phyloP scores from a whole-genome alignment of 2,888 invertebrate genomes.

The Poecilobothrus nobilitatus region DNA sequence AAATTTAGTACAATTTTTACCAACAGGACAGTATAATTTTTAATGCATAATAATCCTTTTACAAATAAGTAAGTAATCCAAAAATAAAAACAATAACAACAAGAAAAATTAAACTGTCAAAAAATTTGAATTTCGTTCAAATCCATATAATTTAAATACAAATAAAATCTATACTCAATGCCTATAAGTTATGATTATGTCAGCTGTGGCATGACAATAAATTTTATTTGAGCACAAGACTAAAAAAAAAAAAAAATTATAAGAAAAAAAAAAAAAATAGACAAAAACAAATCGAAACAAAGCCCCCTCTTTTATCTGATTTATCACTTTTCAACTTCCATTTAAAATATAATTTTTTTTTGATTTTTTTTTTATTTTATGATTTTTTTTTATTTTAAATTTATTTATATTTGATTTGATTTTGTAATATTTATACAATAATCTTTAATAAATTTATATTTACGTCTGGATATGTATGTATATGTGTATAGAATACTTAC shows the following conservation, averaged over 20 bases:
- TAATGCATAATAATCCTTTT: neutral
- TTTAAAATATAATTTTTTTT: neutral
- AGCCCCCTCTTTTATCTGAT: neutral
- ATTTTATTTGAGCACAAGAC: neutral
- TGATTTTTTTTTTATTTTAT: too few species aligned
- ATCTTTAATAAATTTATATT: neutral
- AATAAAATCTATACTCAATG: neutral
- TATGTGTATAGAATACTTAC: too few species aligned
- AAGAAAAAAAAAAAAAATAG: too few species aligned
- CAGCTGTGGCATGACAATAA: conserved; percentile 3
- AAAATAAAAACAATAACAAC: too few species aligned
- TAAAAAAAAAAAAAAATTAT: too few species aligned
- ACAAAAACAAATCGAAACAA: neutral
- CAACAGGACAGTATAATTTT: neutral
- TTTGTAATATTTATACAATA: neutral
- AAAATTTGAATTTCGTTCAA: too few species aligned
- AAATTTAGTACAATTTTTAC: too few species aligned
- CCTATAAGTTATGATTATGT: neutral
- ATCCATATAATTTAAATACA: neutral
- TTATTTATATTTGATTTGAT: neutral
- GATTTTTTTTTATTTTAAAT: too few species aligned
- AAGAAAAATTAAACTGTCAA: too few species aligned
- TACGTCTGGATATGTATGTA: too few species aligned
- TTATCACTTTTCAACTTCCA: conserved; percentile 1
- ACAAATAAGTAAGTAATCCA: neutral